Base-by-base conservation (phyloP, 2,113 vertebrate species). In the Nothobranchius furzeri region DNA sequence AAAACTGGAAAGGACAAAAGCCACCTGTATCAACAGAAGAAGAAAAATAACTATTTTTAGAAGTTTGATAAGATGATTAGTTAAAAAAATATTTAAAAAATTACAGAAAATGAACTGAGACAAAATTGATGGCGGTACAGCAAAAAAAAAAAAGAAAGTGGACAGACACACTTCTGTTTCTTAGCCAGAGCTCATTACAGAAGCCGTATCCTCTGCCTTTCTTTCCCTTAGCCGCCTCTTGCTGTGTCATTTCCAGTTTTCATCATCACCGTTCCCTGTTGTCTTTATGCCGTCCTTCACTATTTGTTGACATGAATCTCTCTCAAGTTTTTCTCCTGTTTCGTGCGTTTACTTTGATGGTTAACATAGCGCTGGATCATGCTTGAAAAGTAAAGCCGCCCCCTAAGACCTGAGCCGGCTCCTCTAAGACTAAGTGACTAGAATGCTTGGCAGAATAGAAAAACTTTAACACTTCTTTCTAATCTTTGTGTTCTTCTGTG, bases 101-200 rank as follows among this genome's bases (percentile, higher is more conserved):
- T 85, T 74, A 79, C 75, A 85, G 68, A 20, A 0, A 36, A 36
- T 64, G 52, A 60, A 48, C 65, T 53, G 36, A 62, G 58, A 77
- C 24, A 58, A 68, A 76, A 68, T 25, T 20, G 64, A 61, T 4
- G 11, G 70, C 66, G 79, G 67, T 83, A 68, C 56, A 25, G 52
- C 57, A 49, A 75, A 6, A 9, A 20, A 20, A 20, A 20, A 77
- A 82, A 85, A 83, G 80, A 87, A 85, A 86, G 55, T 75, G 24
- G 51, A 73, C 76, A 76, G 75, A 75, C 46, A 35, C 48, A 55
- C 67, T 70, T 63, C 69, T 76, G 75, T 78, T 79, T 81, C 73
- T 82, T 83, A 83, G 74, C 69, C 67, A 37, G 68, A 55, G 64
- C 89, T 92, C 84, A 87, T 89, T 91, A 88, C 79, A 63, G 80